Base-by-base conservation (phyloP, 2,888 invertebrate genomes). In the Scaeva pyrastri region DNA sequence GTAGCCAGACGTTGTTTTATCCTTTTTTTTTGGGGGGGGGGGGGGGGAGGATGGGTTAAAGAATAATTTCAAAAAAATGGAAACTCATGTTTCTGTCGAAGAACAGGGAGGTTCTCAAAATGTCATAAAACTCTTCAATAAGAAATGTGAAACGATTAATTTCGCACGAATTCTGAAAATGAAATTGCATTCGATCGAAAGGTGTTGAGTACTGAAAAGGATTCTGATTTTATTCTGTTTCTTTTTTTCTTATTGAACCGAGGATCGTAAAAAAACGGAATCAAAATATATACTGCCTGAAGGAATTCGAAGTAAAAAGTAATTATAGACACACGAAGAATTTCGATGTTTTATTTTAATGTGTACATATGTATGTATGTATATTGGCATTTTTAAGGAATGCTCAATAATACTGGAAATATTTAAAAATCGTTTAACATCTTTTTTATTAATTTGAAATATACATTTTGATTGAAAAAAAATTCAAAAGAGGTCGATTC, bases 121-220 rank as follows among this genome's bases (percentile, higher is more conserved):
- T 72, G 84, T 84, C 84, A 79, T 84, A 79, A 84, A 84, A 74
- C 21, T 43, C 62, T 48, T 70, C 70, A 58, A 31, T 75, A 86
- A 81, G 68, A 86, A 77, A 81, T 86, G 76, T 48, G 77, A 81
- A 77, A 77, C 85, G 66, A 81, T 86, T 81, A 81, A 86, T 81
- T 81, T 73, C 55, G 72, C 73, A 81, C 56, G 85, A 81, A 77
- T 81, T 76, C 77, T 86, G 81, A 77, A 86, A 86, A 77, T 73
- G 56, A 86, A 86, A 77, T 77, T 86, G 81, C 76, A 76, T 72
- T 73, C 74, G 43, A 77, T 81, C 56, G 68, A 64, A 60, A 76
- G 85, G 85, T 86, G 85, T 86, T 86, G 85, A 86, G 58, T 72
- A 41, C 58, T 60, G 74, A 83, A 70, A 70, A 55, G 62, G 31